Percentiles rank a stretch among this genome's conserved stretches.
phyloP scores from a whole-genome alignment of 1,140 invertebrate species.

The Drosophila pseudoananassae region DNA sequence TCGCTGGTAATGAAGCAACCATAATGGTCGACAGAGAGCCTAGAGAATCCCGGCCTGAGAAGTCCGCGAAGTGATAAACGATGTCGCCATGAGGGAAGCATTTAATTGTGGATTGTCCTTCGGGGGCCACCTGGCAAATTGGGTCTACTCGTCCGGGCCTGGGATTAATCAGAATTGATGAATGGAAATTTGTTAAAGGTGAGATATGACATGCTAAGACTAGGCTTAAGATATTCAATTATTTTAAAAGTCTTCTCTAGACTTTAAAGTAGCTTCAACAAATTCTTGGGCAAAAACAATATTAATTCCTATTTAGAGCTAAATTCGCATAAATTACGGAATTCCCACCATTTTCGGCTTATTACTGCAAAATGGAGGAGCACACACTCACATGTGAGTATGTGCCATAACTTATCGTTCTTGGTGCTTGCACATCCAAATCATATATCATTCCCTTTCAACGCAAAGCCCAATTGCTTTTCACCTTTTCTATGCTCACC shows the following conservation, averaged over 20 bases:
- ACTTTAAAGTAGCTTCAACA: neutral
- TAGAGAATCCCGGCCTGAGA: slow-evolving; percentile 16
- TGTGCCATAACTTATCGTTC: slow-evolving; percentile 43
- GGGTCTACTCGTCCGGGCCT: slow-evolving; percentile 39
- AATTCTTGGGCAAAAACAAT: neutral
- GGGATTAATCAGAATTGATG: slow-evolving; percentile 75
- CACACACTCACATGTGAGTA: neutral
- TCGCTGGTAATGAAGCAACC: slow-evolving; percentile 72
- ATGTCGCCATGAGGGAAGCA: slow-evolving; percentile 61
- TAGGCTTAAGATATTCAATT: slow-evolving; percentile 9
- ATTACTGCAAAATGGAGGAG: slow-evolving; percentile 2
- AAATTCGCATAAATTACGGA: slow-evolving; percentile 15
- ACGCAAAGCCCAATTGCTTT: slow-evolving; percentile 29
- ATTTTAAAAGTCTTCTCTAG: neutral
- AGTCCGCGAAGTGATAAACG: slow-evolving; percentile 57
- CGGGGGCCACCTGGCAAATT: slow-evolving; percentile 35
- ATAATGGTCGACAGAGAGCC: slow-evolving; percentile 40
- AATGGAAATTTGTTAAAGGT: slow-evolving; percentile 44
- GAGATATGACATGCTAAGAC: slow-evolving; percentile 9
- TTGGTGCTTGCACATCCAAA: slow-evolving; percentile 22
- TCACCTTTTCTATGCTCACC: slow-evolving; percentile 32
- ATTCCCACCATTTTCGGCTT: slow-evolving; percentile 8
- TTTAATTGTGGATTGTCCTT: slow-evolving; percentile 75
- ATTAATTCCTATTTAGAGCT: neutral
- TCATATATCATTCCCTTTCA: slow-evolving; percentile 37